Evolutionary conservation across 2,888 invertebrate genomes (phyloP).

Genomic region (Ectemnius continuus): DNA sequence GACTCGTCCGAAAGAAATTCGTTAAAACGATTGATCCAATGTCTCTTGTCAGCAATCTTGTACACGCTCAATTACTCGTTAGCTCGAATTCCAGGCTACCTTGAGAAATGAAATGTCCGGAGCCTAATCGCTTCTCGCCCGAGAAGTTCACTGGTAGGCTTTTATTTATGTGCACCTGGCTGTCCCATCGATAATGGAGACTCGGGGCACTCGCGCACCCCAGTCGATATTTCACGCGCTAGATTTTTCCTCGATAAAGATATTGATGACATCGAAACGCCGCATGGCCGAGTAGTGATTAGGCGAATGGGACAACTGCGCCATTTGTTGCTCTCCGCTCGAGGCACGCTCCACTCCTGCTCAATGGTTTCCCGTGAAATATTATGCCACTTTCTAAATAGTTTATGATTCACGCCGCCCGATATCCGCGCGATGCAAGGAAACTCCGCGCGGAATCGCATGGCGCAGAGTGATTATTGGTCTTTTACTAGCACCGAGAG

Average conservation of each 20-base stretch:
- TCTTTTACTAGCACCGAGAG: background rate
- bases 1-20: background rate
- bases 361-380: constrained; percentile 6
- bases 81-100: constrained; percentile 42
- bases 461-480: too few relatives aligned
- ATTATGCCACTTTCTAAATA: constrained; percentile 2
- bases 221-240: constrained; percentile 8
- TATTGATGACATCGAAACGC: background rate
- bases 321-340: background rate
- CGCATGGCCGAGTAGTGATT: too few relatives aligned
- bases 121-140: constrained; percentile 34
- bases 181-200: constrained; percentile 29
- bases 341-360: background rate
- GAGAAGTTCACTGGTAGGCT: constrained; percentile 19
- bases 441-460: too few relatives aligned
- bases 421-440: background rate
- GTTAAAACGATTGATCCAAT: background rate
- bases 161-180: constrained; percentile 18
- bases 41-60: constrained; percentile 25
- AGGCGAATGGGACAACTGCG: too few relatives aligned
- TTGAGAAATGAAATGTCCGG: constrained; percentile 40
- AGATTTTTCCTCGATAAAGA: background rate
- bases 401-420: constrained; percentile 1
- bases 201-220: constrained; percentile 15
- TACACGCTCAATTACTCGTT: constrained; percentile 46